Conservation (phyloP, 2,113 vertebrate genomes). For the Leucopsar rothschildi region DNA sequence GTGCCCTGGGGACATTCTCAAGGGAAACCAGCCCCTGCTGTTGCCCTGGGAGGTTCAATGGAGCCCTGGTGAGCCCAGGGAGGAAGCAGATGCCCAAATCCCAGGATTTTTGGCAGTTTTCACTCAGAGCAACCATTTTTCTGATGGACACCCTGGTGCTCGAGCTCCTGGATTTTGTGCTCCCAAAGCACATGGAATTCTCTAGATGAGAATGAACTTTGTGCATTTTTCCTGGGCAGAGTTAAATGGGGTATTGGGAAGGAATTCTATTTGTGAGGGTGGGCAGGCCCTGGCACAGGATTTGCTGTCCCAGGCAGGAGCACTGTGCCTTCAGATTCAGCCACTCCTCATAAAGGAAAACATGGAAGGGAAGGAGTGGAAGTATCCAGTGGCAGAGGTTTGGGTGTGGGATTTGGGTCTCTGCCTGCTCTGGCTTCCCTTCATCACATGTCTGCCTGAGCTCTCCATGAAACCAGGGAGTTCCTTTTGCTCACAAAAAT, state of each 20-base stretch:
- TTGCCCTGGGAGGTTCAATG: not conserved
- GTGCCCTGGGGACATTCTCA: not conserved
- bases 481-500: not conserved
- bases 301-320: not conserved
- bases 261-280: not conserved
- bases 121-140: not conserved
- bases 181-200: not conserved
- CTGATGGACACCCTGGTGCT: not conserved
- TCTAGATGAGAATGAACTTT: not conserved
- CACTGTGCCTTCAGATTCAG: not conserved
- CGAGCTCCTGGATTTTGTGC: not conserved
- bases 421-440: not conserved
- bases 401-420: not conserved
- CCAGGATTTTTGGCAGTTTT: slow-evolving; percentile 18
- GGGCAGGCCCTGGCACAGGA: not conserved
- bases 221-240: not conserved
- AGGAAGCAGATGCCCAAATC: slow-evolving; percentile 25
- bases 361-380: not conserved
- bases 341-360: not conserved
- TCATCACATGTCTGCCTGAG: not conserved
- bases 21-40: not conserved
- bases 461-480: not conserved
- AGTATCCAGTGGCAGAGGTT: accelerated
- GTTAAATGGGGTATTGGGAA: not conserved
- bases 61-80: not conserved